Evolutionary conservation across 2,797 vertebrate species (phyloP).

Genomic region (Paedocypris micromegethes): DNA sequence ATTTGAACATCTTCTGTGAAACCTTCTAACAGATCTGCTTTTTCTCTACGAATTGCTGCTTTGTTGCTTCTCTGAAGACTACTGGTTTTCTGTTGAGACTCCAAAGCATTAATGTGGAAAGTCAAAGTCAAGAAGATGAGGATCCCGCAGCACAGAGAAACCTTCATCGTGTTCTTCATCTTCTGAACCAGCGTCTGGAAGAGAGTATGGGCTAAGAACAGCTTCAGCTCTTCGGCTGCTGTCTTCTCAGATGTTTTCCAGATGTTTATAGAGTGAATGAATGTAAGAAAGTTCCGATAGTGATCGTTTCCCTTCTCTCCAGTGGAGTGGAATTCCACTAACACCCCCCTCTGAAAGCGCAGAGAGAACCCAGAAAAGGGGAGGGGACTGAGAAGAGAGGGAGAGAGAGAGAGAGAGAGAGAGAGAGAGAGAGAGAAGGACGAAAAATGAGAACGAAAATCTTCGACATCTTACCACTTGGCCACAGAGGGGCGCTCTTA

Average conservation of each 20-base stretch:
- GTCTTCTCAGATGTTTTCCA: not conserved
- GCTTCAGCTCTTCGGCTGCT: too few species aligned
- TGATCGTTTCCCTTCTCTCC: constrained; percentile 32
- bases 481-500: too few species aligned
- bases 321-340: constrained; percentile 46
- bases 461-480: too few species aligned
- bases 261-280: constrained; percentile 17
- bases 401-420: constrained; percentile 39
- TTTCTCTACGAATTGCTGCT: not conserved
- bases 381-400: constrained; percentile 36
- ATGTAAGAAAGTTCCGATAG: constrained; percentile 18
- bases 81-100: constrained; percentile 22
- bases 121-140: constrained; percentile 45
- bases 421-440: constrained; percentile 18
- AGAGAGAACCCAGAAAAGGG: constrained; percentile 31
- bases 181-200: not conserved
- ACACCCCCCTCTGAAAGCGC: constrained; percentile 44
- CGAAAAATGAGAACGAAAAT: too few species aligned
- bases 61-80: constrained; percentile 12
- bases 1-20: constrained; percentile 31
- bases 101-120: constrained; percentile 19
- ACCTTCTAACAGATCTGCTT: constrained; percentile 20
- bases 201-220: too few species aligned
- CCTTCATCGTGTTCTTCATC: constrained; percentile 29
- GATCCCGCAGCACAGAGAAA: constrained; percentile 15